phyloP scores from a whole-genome alignment of 2,888 invertebrate genomes.

The Zhengitettix transpicula region DNA sequence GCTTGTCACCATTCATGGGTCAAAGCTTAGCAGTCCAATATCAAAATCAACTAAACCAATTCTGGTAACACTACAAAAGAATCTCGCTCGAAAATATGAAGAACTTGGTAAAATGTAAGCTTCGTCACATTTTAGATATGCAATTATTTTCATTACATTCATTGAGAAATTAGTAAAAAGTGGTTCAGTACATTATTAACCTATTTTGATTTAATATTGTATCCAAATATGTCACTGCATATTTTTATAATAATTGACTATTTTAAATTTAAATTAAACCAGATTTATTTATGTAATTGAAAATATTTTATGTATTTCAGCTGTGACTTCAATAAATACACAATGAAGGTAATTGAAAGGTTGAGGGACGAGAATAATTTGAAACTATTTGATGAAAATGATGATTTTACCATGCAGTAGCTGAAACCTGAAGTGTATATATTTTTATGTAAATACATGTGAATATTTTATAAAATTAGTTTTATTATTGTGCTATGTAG shows the following conservation, averaged over 20 bases:
- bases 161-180: not conserved
- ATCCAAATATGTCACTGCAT: too few relatives aligned
- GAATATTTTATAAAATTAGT: not conserved
- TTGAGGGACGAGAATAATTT: conserved; percentile 26
- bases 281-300: too few relatives aligned
- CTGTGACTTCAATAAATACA: conserved; percentile 81
- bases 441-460: not conserved
- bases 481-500: too few relatives aligned
- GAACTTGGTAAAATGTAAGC: conserved; percentile 68
- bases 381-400: conserved; percentile 21
- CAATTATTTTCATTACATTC: too few relatives aligned
- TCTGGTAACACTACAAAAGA: conserved; percentile 60
- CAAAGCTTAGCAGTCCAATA: conserved; percentile 19
- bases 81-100: conserved; percentile 58
- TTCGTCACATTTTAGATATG: not conserved
- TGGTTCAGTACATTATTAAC: too few relatives aligned
- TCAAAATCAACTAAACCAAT: conserved; percentile 39
- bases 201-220: too few relatives aligned
- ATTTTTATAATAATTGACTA: too few relatives aligned
- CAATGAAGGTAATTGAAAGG: conserved; percentile 47
- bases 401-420: not conserved
- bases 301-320: conserved; percentile 31
- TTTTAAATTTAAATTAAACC: too few relatives aligned
- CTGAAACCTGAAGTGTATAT: not conserved
- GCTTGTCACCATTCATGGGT: conserved; percentile 47